phyloP scores from a whole-genome alignment of 2,797 vertebrate species.

The Channa striata region DNA sequence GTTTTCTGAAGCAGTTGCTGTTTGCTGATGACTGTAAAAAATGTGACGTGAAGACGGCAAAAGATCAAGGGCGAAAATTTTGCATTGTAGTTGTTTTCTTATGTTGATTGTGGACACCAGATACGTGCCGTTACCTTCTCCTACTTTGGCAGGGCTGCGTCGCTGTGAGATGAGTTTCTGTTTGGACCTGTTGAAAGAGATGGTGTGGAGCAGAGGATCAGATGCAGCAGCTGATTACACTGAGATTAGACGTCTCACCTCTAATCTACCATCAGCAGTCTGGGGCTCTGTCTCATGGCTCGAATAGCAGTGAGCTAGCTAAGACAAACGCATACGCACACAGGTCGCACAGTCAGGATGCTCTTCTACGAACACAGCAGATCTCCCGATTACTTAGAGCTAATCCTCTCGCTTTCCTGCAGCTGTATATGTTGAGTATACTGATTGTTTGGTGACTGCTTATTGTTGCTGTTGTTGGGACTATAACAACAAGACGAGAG shows the following conservation, averaged over 20 bases:
- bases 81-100: not conserved
- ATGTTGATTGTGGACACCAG: slow-evolving; percentile 38
- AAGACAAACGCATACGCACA: slow-evolving; percentile 11
- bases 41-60: slow-evolving; percentile 13
- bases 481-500: slow-evolving; percentile 22
- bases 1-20: slow-evolving; percentile 30
- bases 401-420: slow-evolving; percentile 52
- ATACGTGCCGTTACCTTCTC: slow-evolving; percentile 23
- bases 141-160: slow-evolving; percentile 24
- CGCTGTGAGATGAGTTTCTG: slow-evolving; percentile 71
- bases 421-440: slow-evolving; percentile 39
- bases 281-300: slow-evolving; percentile 69
- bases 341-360: slow-evolving; percentile 61
- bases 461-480: too few relatives aligned
- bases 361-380: slow-evolving; percentile 62
- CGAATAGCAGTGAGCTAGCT: slow-evolving; percentile 50
- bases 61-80: slow-evolving; percentile 22
- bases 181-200: slow-evolving; percentile 74
- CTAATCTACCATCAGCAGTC: slow-evolving; percentile 80
- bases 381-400: slow-evolving; percentile 66
- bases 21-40: slow-evolving; percentile 15
- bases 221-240: slow-evolving; percentile 77
- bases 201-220: slow-evolving; percentile 73
- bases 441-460: slow-evolving; percentile 34
- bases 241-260: slow-evolving; percentile 78